phyloP scores from a whole-genome alignment of 2,888 invertebrate species.

The Allolobophora icterica region DNA sequence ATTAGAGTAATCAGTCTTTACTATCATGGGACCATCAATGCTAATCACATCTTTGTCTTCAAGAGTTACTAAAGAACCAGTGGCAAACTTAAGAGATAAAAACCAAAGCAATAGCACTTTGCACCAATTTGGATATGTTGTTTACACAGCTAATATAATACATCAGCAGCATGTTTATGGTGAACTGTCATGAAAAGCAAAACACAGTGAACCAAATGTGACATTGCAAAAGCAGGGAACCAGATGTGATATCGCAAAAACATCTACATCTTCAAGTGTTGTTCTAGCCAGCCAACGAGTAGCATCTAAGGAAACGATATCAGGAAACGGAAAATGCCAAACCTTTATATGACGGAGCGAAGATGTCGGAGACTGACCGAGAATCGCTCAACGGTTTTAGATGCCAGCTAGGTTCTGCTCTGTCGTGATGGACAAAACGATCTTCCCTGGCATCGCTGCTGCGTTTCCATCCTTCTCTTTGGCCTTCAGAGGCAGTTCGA shows the following conservation, averaged over 20 bases:
- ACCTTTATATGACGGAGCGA: neutral
- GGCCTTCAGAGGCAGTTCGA: constrained; percentile 43
- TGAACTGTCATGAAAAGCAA: neutral
- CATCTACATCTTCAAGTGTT: neutral
- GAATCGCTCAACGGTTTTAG: neutral
- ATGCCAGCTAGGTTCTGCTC: constrained; percentile 22
- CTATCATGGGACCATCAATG: neutral
- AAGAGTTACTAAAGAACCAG: neutral
- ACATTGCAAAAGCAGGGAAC: neutral
- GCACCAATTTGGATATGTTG: neutral
- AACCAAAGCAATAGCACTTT: neutral
- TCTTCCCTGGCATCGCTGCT: neutral
- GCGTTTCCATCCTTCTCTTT: constrained; percentile 33
- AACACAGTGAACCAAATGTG: neutral
- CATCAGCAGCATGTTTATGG: neutral
- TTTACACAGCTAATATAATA: no score
- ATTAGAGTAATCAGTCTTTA: no score
- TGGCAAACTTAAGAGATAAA: neutral
- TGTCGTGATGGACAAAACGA: constrained; percentile 11
- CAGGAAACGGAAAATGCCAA: neutral
- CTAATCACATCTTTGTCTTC: neutral
- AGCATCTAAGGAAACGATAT: neutral
- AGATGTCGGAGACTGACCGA: neutral
- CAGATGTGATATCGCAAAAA: neutral
- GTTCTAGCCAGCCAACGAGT: neutral